phyloP scores from a whole-genome alignment of 2,113 vertebrate genomes.

The Aleadryas rufinucha region DNA sequence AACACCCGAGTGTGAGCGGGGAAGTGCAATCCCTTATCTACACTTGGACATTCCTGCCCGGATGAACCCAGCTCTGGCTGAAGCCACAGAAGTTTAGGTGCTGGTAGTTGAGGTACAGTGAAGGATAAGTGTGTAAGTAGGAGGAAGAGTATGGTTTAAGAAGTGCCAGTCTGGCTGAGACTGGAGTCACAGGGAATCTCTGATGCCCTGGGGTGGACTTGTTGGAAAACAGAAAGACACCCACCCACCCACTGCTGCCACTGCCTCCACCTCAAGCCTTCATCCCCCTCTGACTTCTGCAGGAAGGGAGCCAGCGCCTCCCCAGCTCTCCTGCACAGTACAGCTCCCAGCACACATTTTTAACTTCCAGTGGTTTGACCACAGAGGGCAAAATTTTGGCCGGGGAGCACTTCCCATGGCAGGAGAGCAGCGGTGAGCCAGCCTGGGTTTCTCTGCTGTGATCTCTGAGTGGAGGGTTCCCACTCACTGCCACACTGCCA shows the following conservation, averaged over 20 bases:
- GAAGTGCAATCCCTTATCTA: not conserved
- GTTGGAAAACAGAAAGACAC: not conserved
- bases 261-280: not conserved
- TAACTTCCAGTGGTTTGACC: not conserved
- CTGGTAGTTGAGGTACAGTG: not conserved
- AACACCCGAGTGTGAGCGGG: rapidly evolving
- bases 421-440: not conserved
- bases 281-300: not conserved
- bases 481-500: not conserved
- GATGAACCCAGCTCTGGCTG: not conserved
- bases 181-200: not conserved
- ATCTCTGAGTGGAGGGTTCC: not conserved
- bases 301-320: not conserved
- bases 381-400: not conserved
- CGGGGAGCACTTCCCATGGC: not conserved
- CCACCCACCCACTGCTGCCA: not conserved
- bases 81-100: not conserved
- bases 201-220: not conserved
- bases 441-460: not conserved
- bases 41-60: not conserved
- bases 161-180: not conserved
- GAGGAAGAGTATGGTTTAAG: rapidly evolving
- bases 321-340: not conserved
- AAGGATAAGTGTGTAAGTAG: not conserved
- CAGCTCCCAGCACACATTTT: not conserved